Evolutionary conservation across 2,888 invertebrate species (phyloP), one percentile per base, ranked within the genome.

Genomic region (Heliothis peltigera): DNA sequence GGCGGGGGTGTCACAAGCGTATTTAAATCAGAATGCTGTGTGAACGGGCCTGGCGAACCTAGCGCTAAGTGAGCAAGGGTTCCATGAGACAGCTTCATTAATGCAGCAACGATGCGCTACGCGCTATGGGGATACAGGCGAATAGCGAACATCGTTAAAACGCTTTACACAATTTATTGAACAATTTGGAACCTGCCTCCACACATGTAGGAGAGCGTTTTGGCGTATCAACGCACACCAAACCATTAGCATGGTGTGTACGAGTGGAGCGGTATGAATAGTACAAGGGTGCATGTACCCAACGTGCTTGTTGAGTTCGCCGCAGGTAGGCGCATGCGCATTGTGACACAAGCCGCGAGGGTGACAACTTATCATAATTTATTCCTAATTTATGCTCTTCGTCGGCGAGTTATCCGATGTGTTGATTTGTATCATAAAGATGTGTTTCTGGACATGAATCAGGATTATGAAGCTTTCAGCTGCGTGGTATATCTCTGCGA

Each of bases 11-110:
- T 21, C 48, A 32, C 51, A 10, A 49, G 46, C 8, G 39, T 25
- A 78, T 68, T 64, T 65, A 15, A 61, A 77, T 79, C 56, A 35
- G 57, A 79, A 77, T 43, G 64, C 64, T 68, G 72, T 79, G 79
- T 67, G 76, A 79, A 79, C 63, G 53, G 47, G 28, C 22, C 57
- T n/a, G 44, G 47, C 57, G 64, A 54, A 57, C 51, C 25, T n/a
- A 21, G 8, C 17, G 52, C 4, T n/a, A 12, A 59, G 12, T 0
- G 2, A 0, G 74, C 28, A 59, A 0, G n/a, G 32, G 12, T 4
- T 43, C 2, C 2, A 15, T 10, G 28, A 44, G 39, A 69, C 7
- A 21, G 19, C 6, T 21, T 28, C 4, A n/a, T n/a, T 8, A 6
- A 18, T 6, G 21, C 0, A 25, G 4, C 5, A 28, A 1, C 6